phyloP scores from a whole-genome alignment of 1,140 invertebrate genomes.

The Trichoplusia ni region DNA sequence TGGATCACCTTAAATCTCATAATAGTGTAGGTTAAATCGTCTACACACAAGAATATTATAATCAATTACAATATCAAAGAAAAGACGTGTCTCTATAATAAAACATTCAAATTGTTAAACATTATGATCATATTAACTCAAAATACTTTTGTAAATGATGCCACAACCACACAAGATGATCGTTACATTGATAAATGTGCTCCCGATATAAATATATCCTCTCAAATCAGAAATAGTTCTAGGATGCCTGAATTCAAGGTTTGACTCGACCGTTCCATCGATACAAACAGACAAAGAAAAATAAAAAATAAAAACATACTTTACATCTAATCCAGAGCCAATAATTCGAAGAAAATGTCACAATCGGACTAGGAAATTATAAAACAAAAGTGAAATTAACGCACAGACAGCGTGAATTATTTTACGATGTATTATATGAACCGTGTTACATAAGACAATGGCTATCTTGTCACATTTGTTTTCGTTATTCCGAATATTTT shows the following conservation, averaged over 20 bases:
- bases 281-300: neutral
- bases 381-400: neutral
- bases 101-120: too few relatives aligned
- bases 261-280: neutral
- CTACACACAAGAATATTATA: too few relatives aligned
- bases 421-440: neutral
- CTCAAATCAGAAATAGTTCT: constrained; percentile 11
- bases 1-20: too few relatives aligned
- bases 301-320: neutral
- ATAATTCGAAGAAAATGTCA: neutral
- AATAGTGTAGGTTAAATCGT: too few relatives aligned
- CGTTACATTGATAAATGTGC: neutral
- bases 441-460: neutral
- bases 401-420: neutral
- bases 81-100: too few relatives aligned
- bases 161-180: neutral
- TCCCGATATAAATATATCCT: constrained; percentile 5
- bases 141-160: constrained; percentile 5
- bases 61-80: neutral
- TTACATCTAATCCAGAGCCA: neutral
- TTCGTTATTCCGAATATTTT: neutral
- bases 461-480: constrained; percentile 13
- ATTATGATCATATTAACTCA: neutral
- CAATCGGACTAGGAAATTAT: neutral
- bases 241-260: neutral